Conservation (phyloP, 1,140 invertebrate genomes). For the Phenacoccus solenopsis region DNA sequence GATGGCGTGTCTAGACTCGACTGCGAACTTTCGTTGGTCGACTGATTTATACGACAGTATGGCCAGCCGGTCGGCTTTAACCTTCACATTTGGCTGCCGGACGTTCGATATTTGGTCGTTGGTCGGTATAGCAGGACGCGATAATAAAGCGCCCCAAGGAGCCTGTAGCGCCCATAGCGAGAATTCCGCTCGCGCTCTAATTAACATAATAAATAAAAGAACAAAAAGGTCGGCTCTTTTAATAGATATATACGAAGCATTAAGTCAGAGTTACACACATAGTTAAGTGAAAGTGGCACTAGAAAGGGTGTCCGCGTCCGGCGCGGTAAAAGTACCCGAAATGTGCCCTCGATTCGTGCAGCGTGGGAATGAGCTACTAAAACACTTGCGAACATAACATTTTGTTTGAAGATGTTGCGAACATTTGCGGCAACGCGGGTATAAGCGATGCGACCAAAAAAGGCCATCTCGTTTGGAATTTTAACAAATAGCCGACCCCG, state of each 20-base stretch:
- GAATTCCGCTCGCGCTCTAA: not conserved
- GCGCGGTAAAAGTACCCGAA: no score
- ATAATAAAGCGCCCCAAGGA: no score
- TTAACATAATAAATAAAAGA: slow-evolving; percentile 4
- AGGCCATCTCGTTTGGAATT: slow-evolving; percentile 1
- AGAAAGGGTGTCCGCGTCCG: not conserved
- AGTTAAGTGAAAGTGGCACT: slow-evolving; percentile 1
- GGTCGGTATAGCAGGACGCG: no score
- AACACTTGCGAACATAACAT: not conserved
- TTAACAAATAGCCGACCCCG: not conserved
- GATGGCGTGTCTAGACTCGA: no score
- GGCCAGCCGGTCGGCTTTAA: no score
- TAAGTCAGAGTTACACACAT: slow-evolving; percentile 1
- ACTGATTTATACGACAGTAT: no score
- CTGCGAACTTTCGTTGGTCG: no score
- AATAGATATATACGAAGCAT: not conserved
- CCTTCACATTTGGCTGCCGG: no score
- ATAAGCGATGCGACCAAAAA: not conserved
- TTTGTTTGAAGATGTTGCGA: not conserved
- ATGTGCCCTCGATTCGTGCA: not conserved
- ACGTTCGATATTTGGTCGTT: no score
- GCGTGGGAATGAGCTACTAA: not conserved
- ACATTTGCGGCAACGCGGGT: not conserved
- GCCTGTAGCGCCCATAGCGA: no score
- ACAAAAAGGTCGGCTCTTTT: not conserved